These are phyloP conservation scores for Salvelinus fontinalis DNA, from an alignment of 2,113 vertebrate genomes.

Conservation along the genomic window DNA sequence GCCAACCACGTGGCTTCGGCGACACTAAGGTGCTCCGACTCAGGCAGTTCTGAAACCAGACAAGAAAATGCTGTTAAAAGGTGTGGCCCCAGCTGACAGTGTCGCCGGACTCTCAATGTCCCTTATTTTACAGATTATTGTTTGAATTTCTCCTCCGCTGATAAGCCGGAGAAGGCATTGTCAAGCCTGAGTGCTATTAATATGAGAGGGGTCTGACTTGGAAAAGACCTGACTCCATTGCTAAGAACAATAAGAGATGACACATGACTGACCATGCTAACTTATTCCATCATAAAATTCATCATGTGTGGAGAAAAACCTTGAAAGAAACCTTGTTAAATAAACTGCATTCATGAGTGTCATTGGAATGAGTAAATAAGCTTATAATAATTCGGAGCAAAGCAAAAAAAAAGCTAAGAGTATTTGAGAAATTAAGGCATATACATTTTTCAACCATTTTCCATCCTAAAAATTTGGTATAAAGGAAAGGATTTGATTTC, in stretches of 20 bases:
- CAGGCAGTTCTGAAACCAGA: constrained; percentile 84
- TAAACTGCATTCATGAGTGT: constrained; percentile 55
- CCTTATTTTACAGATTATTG: constrained; percentile 5
- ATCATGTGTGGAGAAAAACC: background rate
- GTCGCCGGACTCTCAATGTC: background rate
- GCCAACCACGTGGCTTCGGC: constrained; percentile 96
- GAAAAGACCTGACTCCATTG: background rate
- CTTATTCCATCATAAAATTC: background rate
- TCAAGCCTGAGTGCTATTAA: background rate
- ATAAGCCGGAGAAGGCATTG: background rate
- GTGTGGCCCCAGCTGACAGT: background rate
- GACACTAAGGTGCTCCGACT: constrained; percentile 92
- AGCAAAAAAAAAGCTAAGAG: background rate
- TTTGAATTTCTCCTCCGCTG: background rate
- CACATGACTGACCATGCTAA: background rate
- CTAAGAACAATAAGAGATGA: background rate
- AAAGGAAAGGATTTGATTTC: too few relatives aligned
- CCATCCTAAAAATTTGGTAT: too few relatives aligned
- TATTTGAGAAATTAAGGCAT: too few relatives aligned
- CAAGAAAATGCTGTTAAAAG: background rate
- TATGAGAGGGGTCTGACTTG: background rate
- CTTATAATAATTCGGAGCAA: background rate
- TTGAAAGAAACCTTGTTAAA: background rate
- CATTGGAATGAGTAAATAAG: background rate
- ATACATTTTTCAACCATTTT: too few relatives aligned